Percentiles rank a stretch among this genome's conserved stretches.
Conservation (phyloP, 2,888 invertebrate species). For the Protodeltote pygarga region DNA sequence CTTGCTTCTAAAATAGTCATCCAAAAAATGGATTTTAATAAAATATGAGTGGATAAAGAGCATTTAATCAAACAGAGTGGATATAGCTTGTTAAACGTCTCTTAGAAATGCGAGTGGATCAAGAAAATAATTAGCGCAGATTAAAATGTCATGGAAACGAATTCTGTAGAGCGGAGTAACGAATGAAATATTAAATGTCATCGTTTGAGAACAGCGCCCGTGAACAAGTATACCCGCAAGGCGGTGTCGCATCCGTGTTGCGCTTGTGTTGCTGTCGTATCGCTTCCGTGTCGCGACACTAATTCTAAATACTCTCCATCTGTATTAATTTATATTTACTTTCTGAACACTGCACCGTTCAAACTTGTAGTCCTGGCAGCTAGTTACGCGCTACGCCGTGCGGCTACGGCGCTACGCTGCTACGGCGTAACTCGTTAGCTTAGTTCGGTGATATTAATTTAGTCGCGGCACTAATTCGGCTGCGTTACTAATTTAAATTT, state of each 20-base stretch:
- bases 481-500: constrained; percentile 17
- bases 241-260: no score
- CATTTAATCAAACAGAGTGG: no score
- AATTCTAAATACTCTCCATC: background rate
- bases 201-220: background rate
- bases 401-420: background rate
- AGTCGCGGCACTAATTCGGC: background rate
- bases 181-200: constrained; percentile 5
- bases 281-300: background rate
- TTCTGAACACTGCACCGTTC: no score
- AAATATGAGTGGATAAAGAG: no score
- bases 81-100: no score
- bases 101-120: background rate
- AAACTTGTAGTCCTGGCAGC: background rate
- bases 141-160: constrained; percentile 4
- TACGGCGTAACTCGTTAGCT: constrained; percentile 8
- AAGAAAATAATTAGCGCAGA: constrained; percentile 6
- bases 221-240: background rate
- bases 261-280: background rate
- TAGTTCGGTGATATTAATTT: constrained; percentile 13
- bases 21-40: no score
- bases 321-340: background rate
- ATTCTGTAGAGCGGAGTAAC: background rate
- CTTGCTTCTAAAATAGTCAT: no score
- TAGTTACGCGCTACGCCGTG: no score